These are phyloP conservation scores for Drosophila simulans DNA, from an alignment of 1,140 invertebrate species.

Conservation along the genomic window DNA sequence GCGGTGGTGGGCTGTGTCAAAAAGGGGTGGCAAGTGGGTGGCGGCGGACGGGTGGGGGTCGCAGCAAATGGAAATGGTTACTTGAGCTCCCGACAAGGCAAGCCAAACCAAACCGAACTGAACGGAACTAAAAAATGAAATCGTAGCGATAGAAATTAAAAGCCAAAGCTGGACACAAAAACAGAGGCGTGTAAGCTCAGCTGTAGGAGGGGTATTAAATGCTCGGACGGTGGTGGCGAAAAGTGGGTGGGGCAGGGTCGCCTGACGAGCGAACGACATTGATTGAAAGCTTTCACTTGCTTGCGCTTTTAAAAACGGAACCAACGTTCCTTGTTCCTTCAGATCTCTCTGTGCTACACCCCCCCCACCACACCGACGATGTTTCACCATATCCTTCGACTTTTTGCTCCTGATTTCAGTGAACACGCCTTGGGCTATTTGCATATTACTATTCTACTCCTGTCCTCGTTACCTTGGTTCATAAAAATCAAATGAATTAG, in stretches of 20 bases:
- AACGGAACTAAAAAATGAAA: slow-evolving; percentile 49
- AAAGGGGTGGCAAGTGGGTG: neutral
- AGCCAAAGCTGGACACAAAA: slow-evolving; percentile 45
- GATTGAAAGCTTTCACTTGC: slow-evolving; percentile 79
- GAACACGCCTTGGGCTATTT: slow-evolving; percentile 51
- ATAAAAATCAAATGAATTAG: slow-evolving; percentile 47
- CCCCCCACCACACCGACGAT: no score
- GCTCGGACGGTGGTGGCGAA: neutral
- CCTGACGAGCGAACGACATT: slow-evolving; percentile 57
- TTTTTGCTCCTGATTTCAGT: neutral
- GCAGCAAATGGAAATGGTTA: slow-evolving; percentile 58
- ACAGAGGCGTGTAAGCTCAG: slow-evolving; percentile 18
- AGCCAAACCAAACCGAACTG: slow-evolving; percentile 7
- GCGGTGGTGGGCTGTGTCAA: neutral
- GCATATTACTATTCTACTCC: slow-evolving; percentile 48
- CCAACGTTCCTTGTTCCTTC: slow-evolving; percentile 23
- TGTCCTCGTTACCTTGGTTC: slow-evolving; percentile 5
- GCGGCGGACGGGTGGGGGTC: neutral
- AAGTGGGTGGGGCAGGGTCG: neutral
- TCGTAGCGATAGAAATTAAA: slow-evolving; percentile 70
- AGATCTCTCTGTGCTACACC: neutral
- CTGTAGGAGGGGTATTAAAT: neutral
- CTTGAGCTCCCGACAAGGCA: slow-evolving; percentile 34
- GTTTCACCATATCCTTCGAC: neutral
- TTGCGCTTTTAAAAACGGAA: slow-evolving; percentile 71